These are phyloP conservation scores for Drosophila azteca DNA, from an alignment of 1,140 invertebrate species.

Conservation along the genomic window DNA sequence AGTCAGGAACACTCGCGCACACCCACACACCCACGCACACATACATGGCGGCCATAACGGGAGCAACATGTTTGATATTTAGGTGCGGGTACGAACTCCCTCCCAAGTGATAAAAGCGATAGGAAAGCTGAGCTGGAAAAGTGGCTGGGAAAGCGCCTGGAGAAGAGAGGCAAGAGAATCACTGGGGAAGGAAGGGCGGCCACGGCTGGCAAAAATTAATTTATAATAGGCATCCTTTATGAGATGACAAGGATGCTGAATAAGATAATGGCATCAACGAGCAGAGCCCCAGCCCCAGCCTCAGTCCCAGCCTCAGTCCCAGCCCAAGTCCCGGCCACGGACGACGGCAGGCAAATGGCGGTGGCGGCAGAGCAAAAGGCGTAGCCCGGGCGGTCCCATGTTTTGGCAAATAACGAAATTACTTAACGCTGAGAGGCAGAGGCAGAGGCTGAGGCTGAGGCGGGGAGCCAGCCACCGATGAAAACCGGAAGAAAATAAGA, in stretches of 20 bases:
- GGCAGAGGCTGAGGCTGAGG: constrained; percentile 15
- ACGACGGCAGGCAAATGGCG: constrained; percentile 58
- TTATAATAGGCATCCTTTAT: constrained; percentile 83
- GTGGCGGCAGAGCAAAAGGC: constrained; percentile 32
- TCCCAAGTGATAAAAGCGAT: constrained; percentile 64
- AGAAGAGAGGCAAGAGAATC: constrained; percentile 1
- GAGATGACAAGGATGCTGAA: constrained; percentile 81
- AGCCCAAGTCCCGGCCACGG: not conserved
- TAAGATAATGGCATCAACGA: constrained; percentile 81
- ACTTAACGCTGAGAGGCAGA: constrained; percentile 51
- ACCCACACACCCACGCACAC: constrained; percentile 17
- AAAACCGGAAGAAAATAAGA: constrained; percentile 50
- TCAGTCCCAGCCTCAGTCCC: no score
- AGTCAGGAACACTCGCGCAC: constrained; percentile 53
- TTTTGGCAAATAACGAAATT: constrained; percentile 79
- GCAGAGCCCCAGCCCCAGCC: constrained; percentile 14
- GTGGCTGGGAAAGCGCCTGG: constrained; percentile 4
- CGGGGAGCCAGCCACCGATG: constrained; percentile 32
- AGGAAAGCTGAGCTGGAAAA: constrained; percentile 36
- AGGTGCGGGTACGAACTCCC: constrained; percentile 27
- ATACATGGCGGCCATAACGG: constrained; percentile 27
- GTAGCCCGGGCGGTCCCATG: constrained; percentile 54
- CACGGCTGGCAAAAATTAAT: constrained; percentile 79
- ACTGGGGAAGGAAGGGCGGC: constrained; percentile 13
- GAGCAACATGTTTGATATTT: constrained; percentile 67